Evolutionary conservation across 2,888 invertebrate genomes (phyloP).

Genomic region (Caenorhabditis virilis): DNA sequence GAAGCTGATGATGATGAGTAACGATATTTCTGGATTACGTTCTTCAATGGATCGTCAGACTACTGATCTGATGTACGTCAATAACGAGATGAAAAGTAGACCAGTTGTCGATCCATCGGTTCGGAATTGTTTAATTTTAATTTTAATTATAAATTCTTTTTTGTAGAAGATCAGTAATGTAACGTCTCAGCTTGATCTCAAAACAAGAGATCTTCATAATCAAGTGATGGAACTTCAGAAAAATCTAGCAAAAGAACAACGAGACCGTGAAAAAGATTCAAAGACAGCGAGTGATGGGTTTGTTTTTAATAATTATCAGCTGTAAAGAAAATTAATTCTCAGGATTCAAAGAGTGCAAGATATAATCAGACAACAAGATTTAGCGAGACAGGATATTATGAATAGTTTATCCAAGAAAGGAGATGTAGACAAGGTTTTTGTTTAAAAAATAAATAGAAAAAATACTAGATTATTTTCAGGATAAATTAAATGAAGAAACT

Average conservation of each 20-base stretch:
- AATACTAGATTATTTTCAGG: constrained; percentile 19
- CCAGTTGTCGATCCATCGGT: constrained; percentile 62
- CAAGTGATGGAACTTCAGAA: constrained; percentile 60
- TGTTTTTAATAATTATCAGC: constrained; percentile 1
- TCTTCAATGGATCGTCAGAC: constrained; percentile 45
- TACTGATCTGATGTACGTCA: constrained; percentile 43
- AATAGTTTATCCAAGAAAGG: constrained; percentile 55
- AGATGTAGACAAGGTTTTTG: constrained; percentile 54
- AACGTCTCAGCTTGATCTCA: constrained; percentile 56
- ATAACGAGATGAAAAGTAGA: constrained; percentile 48
- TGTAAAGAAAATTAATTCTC: constrained; percentile 3
- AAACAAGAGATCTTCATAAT: constrained; percentile 62
- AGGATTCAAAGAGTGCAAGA: constrained; percentile 63
- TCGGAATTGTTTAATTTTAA: not conserved
- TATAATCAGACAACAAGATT: constrained; percentile 58
- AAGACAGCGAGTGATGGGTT: constrained; percentile 52
- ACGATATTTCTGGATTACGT: constrained; percentile 41
- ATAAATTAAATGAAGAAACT: constrained; percentile 61
- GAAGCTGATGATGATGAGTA: constrained; percentile 46
- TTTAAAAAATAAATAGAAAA: not conserved
- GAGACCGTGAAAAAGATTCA: constrained; percentile 56
- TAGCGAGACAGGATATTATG: constrained; percentile 57
- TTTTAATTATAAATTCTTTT: not conserved
- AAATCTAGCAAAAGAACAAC: constrained; percentile 52
- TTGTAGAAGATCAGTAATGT: constrained; percentile 57